Conservation (phyloP, 2,888 invertebrate genomes). For the Noctua janthe region DNA sequence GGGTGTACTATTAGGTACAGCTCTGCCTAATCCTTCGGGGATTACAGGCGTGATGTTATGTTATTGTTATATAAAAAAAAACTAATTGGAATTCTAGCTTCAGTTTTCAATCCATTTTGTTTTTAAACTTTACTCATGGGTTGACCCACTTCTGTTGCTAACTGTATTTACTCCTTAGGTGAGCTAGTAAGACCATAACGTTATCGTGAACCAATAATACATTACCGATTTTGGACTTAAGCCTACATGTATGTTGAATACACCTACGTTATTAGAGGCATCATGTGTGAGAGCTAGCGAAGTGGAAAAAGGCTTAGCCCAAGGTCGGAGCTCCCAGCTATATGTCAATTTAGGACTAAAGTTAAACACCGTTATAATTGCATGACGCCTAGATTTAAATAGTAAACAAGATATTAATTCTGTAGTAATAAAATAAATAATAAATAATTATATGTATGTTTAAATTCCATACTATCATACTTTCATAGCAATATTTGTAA, state of each 20-base stretch:
- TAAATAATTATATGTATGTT: background rate
- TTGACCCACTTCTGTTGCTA: slow-evolving; percentile 13
- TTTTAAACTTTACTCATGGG: too few species aligned
- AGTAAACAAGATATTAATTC: background rate
- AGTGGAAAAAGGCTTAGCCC: slow-evolving; percentile 16
- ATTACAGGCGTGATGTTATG: too few species aligned
- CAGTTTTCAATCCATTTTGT: background rate
- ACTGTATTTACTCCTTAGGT: background rate
- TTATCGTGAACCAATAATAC: slow-evolving; percentile 38
- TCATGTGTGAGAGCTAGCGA: slow-evolving; percentile 3
- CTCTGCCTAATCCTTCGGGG: background rate
- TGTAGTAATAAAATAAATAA: too few species aligned
- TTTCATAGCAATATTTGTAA: too few species aligned
- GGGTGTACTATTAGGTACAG: background rate
- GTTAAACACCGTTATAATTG: background rate
- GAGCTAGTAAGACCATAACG: slow-evolving; percentile 28
- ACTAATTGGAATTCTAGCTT: background rate
- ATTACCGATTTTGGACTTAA: slow-evolving; percentile 23
- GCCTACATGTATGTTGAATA: slow-evolving; percentile 11
- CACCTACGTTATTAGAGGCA: background rate
- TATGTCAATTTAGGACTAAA: slow-evolving; percentile 6
- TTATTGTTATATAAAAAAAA: too few species aligned
- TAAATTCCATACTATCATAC: too few species aligned
- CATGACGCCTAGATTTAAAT: background rate
- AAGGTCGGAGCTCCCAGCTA: background rate